Evolutionary conservation across 2,888 invertebrate genomes (phyloP), one percentile per base, ranked within the genome.

Genomic region (Lagria hirta): DNA sequence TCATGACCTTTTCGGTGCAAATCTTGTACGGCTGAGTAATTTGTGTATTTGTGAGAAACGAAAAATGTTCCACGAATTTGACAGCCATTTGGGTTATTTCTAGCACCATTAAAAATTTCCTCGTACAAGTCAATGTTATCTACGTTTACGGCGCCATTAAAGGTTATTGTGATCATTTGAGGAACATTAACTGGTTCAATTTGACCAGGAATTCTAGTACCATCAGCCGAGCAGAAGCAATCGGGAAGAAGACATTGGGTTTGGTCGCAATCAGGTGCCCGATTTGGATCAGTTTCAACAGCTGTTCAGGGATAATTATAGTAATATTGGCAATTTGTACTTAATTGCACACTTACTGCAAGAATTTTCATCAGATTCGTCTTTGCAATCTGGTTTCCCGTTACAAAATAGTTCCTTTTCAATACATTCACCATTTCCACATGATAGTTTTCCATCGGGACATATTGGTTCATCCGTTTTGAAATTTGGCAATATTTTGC

Each of bases 391-490:
- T 34, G 86, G 81, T 72, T 90, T 89, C 64, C 90, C 93, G 66
- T 94, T 92, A 73, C 94, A 94, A 81, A 94, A 94, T 40, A 94
- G 76, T 65, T 88, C 88, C 72, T 87, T 91, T 58, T 92, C 91
- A 45, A 94, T 81, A 73, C 94, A 94, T 69, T 94, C 93, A 51
- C 91, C 90, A 72, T 87, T 88, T 49, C 94, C 94, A 70, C 94
- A 94, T 44, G 91, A 86, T 46, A 94, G 74, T 76, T 93, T 91
- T 41, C 89, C 91, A 63, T 88, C 89, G 8, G 91, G 86, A 62
- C 94, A 94, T 60, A 92, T 81, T 34, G 94, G 94, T 70, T 93
- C 93, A 71, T 94, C 94, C 38, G 94, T 94, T 74, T 91, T 91
- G 65, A 94, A 74, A 63, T 88, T 86, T 29, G 94, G 94, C 65